phyloP scores from a whole-genome alignment of 1,140 invertebrate genomes.

The Trachymyrmex septentrionalis region DNA sequence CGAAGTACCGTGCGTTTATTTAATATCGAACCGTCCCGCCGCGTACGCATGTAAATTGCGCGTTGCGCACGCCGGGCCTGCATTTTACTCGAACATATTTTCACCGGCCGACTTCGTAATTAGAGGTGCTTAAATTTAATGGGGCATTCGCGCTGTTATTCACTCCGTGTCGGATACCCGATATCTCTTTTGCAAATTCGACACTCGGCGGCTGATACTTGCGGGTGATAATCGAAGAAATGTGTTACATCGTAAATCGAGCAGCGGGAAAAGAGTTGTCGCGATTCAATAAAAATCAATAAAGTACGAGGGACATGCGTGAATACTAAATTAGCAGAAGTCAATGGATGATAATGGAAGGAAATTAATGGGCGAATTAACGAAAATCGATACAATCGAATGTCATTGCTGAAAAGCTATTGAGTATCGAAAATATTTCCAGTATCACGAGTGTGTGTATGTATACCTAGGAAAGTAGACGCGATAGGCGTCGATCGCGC shows the following conservation, averaged over 20 bases:
- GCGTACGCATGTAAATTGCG: conserved; percentile 41
- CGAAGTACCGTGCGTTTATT: conserved; percentile 36
- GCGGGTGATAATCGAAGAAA: conserved; percentile 27
- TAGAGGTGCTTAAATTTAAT: conserved; percentile 58
- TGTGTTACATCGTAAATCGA: not conserved
- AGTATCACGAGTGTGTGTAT: conserved; percentile 7
- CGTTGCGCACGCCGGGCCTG: conserved; percentile 10
- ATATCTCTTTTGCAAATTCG: conserved; percentile 46
- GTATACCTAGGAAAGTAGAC: not conserved
- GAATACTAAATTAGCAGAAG: not conserved
- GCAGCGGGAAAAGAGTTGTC: not conserved
- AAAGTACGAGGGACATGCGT: not conserved
- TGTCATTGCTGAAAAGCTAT: not conserved
- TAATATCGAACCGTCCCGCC: conserved; percentile 36
- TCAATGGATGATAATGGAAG: not conserved
- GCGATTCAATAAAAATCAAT: not conserved
- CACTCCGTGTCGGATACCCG: conserved; percentile 7
- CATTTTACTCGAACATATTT: conserved; percentile 51
- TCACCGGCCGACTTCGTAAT: conserved; percentile 48
- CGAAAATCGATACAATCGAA: not conserved
- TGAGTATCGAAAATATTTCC: conserved; percentile 3
- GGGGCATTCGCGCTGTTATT: conserved; percentile 35
- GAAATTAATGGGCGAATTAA: not conserved
- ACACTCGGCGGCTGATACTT: conserved; percentile 25
- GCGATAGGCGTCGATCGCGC: conserved; percentile 29